Evolutionary conservation across 2,113 vertebrate species (phyloP), one percentile per base, ranked within the genome.

Genomic region (Pachypanchax playfairii): DNA sequence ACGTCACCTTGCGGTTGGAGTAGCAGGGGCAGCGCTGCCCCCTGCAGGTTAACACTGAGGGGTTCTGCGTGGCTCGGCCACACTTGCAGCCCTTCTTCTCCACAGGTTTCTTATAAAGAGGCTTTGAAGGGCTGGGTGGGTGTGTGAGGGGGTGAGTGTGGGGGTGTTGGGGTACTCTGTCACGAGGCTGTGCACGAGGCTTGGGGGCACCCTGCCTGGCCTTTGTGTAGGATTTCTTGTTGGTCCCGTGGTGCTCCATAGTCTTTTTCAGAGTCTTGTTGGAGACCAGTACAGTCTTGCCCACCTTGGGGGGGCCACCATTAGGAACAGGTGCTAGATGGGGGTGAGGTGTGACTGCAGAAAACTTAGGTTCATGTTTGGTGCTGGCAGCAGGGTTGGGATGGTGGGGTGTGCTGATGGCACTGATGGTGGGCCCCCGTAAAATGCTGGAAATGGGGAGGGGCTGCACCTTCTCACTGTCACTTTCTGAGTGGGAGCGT

Each of bases 1-100:
- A n/a, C n/a, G 82, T 87, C 57, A 90, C 89, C 93, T 99, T 99
- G 79, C 97, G 96, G 92, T 99, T 99, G 41, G 97, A 99, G 79
- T 99, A 99, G 84, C 97, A 99, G 85, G 97, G 97, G 87, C 97
- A 99, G 75, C 97, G 96, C 89, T 99, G 97, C 92, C 97, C 97
- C 84, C 97, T 95, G 67, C 96, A 99, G 77, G 97, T 99, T 95
- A 99, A 93, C 95, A 99, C 97, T 82, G 96, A 98, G 89, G 97
- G 97, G 93, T 99, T 99, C 93, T 99, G 97, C 42, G 97, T 99
- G 82, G 97, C 97, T 85, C 96, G 92, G 86, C 97, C 97, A 76
- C 97, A 99, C 90, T 99, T 98, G 84, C 97, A 99, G 87, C 97
- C 97, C 87, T 98, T 98, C 90, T 98, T 99, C 91, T 99, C 97